Percentiles rank a stretch among this genome's conserved stretches.
Conservation (phyloP, 2,113 vertebrate species). For the Sander vitreus region DNA sequence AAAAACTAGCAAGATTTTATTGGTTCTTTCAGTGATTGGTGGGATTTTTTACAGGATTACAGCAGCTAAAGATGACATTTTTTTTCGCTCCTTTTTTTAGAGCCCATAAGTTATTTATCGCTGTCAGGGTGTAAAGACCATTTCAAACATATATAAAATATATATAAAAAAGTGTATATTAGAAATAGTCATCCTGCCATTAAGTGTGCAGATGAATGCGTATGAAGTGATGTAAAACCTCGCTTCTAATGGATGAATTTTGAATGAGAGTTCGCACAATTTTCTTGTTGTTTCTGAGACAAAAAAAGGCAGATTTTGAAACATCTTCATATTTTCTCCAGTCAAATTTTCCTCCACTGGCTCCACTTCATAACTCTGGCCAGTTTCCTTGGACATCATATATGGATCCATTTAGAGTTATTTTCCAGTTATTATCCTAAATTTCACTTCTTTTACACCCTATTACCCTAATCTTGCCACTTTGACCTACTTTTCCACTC, state of each 20-base stretch:
- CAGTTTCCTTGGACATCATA: not conserved
- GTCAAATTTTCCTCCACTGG: not conserved
- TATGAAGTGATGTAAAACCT: not conserved
- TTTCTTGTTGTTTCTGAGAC: slow-evolving; percentile 9
- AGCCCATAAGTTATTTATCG: too few relatives aligned
- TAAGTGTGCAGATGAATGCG: not conserved
- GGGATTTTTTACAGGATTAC: too few relatives aligned
- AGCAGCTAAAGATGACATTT: too few relatives aligned
- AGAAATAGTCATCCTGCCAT: too few relatives aligned
- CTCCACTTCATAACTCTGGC: not conserved
- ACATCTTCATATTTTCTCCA: not conserved
- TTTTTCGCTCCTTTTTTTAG: too few relatives aligned
- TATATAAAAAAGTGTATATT: too few relatives aligned
- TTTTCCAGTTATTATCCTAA: slow-evolving; percentile 31
- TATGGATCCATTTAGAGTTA: slow-evolving; percentile 24
- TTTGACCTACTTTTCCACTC: slow-evolving; percentile 70
- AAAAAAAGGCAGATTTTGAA: not conserved
- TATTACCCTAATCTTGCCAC: slow-evolving; percentile 61
- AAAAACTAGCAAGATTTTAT: too few relatives aligned
- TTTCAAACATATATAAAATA: too few relatives aligned
- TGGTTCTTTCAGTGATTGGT: too few relatives aligned
- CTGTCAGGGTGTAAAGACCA: too few relatives aligned
- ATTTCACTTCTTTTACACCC: slow-evolving; percentile 38
- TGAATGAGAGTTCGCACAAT: not conserved
- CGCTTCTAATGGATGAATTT: not conserved